Evolutionary conservation across 2,113 vertebrate species (phyloP), one percentile per base, ranked within the genome.

Genomic region (Bos javanicus): DNA sequence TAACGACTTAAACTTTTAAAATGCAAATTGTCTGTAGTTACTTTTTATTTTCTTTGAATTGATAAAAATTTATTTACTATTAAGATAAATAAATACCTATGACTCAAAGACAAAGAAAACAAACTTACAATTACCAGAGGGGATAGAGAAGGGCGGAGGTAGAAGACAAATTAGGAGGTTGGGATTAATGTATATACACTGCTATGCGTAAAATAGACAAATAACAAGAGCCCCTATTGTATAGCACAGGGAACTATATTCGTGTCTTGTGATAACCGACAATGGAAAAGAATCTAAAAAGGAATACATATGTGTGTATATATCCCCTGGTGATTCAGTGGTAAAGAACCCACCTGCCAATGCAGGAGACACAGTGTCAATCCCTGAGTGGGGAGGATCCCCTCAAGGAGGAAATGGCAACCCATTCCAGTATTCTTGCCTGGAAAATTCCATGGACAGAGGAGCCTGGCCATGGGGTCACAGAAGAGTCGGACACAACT

Each of bases 1-100:
- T 93, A 97, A 88, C 74, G 25, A 95, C 59, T 92, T 95, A 56
- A 97, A 96, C 71, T 96, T 93, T 93, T 87, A 94, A 97, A 90
- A 80, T 80, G 36, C 74, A 90, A 64, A 17, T 54, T 85, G 5
- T 86, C 74, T 62, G 39, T 46, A 85, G 21, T 60, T 76, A 74
- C 76, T 94, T 90, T 85, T 43, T 36, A 92, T n/a, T 95, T 95
- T 84, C 64, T 88, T 90, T 48, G 28, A 26, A 87, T 43, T 86
- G 39, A 93, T 85, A 95, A 97, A 85, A 96, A 95, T 91, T 28
- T 60, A 85, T 36, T 93, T 96, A 92, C 64, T 36, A 82, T 90
- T 89, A 96, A 93, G 86, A 90, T 52, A 92, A 94, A 64, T 82
- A 62, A 62, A 64, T 88, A 15, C 21, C n/a, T 94, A 46, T 62